phyloP scores from a whole-genome alignment of 2,797 vertebrate species.

The Taenioides sp. region DNA sequence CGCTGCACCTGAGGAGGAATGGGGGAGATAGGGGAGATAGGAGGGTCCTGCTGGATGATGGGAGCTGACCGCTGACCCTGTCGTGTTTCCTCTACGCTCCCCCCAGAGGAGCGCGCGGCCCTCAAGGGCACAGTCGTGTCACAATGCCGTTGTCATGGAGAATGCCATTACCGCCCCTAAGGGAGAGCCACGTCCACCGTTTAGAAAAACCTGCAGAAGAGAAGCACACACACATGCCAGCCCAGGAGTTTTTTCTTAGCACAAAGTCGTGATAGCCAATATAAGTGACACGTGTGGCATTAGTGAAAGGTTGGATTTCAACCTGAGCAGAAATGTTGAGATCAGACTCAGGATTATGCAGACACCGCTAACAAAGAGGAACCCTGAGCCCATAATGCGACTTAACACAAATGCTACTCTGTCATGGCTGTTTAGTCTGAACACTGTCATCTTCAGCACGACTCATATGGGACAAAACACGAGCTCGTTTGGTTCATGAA shows the following conservation, averaged over 20 bases:
- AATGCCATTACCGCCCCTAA: slow-evolving; percentile 73
- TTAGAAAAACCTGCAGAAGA: slow-evolving; percentile 33
- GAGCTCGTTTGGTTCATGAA: not conserved
- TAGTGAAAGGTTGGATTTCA: slow-evolving; percentile 68
- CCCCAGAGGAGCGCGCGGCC: slow-evolving; percentile 63
- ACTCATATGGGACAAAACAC: slow-evolving; percentile 13
- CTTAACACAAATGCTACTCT: slow-evolving; percentile 48
- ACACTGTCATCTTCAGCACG: slow-evolving; percentile 22
- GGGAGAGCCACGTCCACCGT: slow-evolving; percentile 58
- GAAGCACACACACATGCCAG: slow-evolving; percentile 23
- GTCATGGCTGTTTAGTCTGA: slow-evolving; percentile 36
- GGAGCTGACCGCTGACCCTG: slow-evolving; percentile 73
- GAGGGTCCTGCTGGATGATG: slow-evolving; percentile 66
- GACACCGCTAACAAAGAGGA: slow-evolving; percentile 29
- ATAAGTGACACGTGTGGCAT: slow-evolving; percentile 72
- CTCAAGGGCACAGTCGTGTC: slow-evolving; percentile 75
- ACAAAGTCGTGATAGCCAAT: slow-evolving; percentile 52
- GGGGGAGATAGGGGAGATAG: slow-evolving; percentile 16
- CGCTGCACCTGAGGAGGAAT: slow-evolving; percentile 51
- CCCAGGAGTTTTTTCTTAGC: slow-evolving; percentile 42
- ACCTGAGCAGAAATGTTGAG: slow-evolving; percentile 34
- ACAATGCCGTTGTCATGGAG: slow-evolving; percentile 73
- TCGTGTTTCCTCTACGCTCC: slow-evolving; percentile 65
- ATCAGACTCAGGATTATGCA: slow-evolving; percentile 34
- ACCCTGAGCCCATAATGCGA: slow-evolving; percentile 14